Evolutionary conservation across 2,113 vertebrate genomes (phyloP).

Genomic region (Macquaria australasica): DNA sequence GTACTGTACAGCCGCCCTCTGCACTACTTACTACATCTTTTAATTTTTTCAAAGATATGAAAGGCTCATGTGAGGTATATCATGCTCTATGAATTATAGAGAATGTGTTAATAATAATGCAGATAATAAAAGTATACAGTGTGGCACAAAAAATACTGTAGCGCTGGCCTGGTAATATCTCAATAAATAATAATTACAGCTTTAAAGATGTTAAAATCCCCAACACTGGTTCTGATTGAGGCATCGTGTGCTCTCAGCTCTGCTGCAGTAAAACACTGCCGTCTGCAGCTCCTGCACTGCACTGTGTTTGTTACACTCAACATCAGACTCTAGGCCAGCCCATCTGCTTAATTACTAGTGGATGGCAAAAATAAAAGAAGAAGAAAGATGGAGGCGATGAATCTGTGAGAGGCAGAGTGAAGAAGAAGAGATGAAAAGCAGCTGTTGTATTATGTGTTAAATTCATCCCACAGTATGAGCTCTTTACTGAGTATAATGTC

Average conservation of each 20-base stretch:
- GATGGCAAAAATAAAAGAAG: not conserved
- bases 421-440: not conserved
- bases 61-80: not conserved
- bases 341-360: slow-evolving; percentile 67
- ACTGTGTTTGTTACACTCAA: slow-evolving; percentile 69
- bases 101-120: not conserved
- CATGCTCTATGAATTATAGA: not conserved
- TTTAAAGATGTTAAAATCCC: not conserved
- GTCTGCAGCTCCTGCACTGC: slow-evolving; percentile 55
- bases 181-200: not conserved
- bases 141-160: not conserved
- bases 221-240: not conserved
- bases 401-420: not conserved
- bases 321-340: slow-evolving; percentile 38
- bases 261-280: slow-evolving; percentile 68
- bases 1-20: not conserved
- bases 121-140: no score
- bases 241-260: slow-evolving; percentile 12
- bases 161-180: not conserved
- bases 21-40: not conserved
- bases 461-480: not conserved
- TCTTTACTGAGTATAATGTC: not conserved
- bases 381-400: slow-evolving; percentile 13
- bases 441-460: not conserved
- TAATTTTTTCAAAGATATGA: not conserved